phyloP scores from a whole-genome alignment of 2,797 vertebrate species.

The Lutjanus argentimaculatus region DNA sequence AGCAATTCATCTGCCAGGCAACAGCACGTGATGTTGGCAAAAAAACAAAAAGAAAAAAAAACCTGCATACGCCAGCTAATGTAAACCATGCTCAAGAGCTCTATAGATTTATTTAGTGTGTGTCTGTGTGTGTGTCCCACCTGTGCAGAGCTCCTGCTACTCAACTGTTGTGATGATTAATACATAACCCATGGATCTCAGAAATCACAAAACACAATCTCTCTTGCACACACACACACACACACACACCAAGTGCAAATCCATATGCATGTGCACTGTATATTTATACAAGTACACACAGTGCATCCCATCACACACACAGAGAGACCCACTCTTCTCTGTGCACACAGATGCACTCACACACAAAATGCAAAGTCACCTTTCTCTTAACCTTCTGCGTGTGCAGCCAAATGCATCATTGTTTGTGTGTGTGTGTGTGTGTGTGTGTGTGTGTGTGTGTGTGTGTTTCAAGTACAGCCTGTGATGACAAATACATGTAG shows the following conservation, averaged over 20 bases:
- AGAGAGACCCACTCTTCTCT: not conserved
- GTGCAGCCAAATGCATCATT: constrained; percentile 6
- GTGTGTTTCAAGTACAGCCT: not conserved
- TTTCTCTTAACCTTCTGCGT: constrained; percentile 38
- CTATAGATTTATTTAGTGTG: too few relatives aligned
- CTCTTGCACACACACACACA: not conserved
- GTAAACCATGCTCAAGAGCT: too few relatives aligned
- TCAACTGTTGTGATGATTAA: constrained; percentile 28
- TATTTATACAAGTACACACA: not conserved
- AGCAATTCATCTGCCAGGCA: too few relatives aligned
- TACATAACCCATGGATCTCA: constrained; percentile 17
- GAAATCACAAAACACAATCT: not conserved
- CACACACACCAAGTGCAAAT: not conserved
- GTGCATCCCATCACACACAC: not conserved
- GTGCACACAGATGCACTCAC: not conserved
- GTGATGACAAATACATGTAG: constrained; percentile 37
- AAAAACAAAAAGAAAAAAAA: too few relatives aligned
- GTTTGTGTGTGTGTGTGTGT: not conserved
- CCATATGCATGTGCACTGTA: not conserved
- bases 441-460: not conserved
- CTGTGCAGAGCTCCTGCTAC: not conserved
- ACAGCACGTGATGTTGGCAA: too few relatives aligned
- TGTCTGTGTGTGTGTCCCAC: not conserved
- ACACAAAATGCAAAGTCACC: constrained; percentile 31
- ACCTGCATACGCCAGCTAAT: too few relatives aligned